Evolutionary conservation across 2,113 vertebrate genomes (phyloP), one percentile per base, ranked within the genome.

Genomic region (Mohoua ochrocephala): DNA sequence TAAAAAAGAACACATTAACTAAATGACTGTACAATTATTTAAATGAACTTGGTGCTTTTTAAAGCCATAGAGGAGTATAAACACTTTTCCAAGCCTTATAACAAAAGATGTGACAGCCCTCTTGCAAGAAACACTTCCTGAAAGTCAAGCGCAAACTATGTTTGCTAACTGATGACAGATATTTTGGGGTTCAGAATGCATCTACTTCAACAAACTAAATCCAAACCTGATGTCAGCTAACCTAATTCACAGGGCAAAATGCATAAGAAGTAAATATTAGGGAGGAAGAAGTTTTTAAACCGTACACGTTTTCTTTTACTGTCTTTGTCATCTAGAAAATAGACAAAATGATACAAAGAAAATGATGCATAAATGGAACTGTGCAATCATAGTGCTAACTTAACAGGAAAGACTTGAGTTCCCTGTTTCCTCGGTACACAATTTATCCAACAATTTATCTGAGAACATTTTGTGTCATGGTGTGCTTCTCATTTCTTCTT

Each of bases 11-110:
- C 96, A 96, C 96, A 97, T 98, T 98, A 98, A 97, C 97, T 98
- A 98, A 98, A 98, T 98, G 97, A 98, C 97, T 98, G 95, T 98
- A 98, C 96, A 98, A 98, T 98, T 98, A 98, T 98, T 98, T 97
- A 98, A 97, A 98, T 98, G 77, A 98, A 92, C 64, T 96, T 86
- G 6, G 83, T 96, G 95, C 92, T 97, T 97, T 97, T 96, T 97
- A 97, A 97, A 98, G 95, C 85, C 73, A 61, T 76, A 35, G 95
- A 97, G 82, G 77, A 80, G 92, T 95, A 97, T 97, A 98, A 98
- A 98, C 96, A 97, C 63, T 93, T 93, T 87, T 93, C 76, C 69
- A 89, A 95, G 84, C 87, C 23, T 3, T 79, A 39, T 79, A 75
- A 95, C 83, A 96, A 96, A 98, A 97, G 96, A 95, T 73, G 73